Percentiles rank a stretch among this genome's conserved stretches.
These are phyloP conservation scores for Craterocephalus amniculus DNA, from an alignment of 2,797 vertebrate species.

Conservation along the genomic window DNA sequence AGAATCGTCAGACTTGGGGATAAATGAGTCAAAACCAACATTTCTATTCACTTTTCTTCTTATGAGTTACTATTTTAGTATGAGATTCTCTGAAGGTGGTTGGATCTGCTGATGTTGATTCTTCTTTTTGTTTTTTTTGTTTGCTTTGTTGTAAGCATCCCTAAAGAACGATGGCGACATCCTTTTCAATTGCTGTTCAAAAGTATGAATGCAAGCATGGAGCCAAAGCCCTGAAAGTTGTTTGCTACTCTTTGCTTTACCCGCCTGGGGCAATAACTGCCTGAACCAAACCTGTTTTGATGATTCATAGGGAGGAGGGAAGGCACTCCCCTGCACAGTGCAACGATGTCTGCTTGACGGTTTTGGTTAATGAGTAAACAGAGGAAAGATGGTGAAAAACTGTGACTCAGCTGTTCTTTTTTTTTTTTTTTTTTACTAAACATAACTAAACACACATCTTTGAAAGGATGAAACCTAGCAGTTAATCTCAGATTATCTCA, in stretches of 20 bases:
- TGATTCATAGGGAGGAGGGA: slow-evolving; percentile 45
- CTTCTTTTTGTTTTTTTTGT: slow-evolving; percentile 8
- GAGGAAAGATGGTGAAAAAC: slow-evolving; percentile 31
- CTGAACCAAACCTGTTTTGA: slow-evolving; percentile 63
- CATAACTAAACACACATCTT: neutral
- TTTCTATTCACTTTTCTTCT: neutral
- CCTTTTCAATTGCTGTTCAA: slow-evolving; percentile 48
- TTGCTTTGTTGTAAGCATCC: slow-evolving; percentile 47
- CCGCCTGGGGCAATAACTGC: slow-evolving; percentile 63
- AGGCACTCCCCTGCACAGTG: slow-evolving; percentile 34
- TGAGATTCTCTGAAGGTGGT: neutral
- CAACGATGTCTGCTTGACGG: slow-evolving; percentile 33
- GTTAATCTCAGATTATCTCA: neutral
- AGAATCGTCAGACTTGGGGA: slow-evolving; percentile 1
- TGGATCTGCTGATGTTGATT: slow-evolving; percentile 29
- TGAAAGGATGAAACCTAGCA: neutral
- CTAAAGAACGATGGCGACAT: slow-evolving; percentile 48
- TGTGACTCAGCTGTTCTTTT: neutral
- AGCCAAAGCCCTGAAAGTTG: slow-evolving; percentile 25
- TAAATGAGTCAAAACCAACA: slow-evolving; percentile 24
- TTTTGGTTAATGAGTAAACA: slow-evolving; percentile 60
- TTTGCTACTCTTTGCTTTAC: slow-evolving; percentile 31
- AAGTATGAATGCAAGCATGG: slow-evolving; percentile 12
- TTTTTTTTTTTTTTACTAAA: slow-evolving; percentile 1
- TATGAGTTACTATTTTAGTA: slow-evolving; percentile 2